Evolutionary conservation across 2,888 invertebrate species (phyloP).

Genomic region (Ectobius pallidus): DNA sequence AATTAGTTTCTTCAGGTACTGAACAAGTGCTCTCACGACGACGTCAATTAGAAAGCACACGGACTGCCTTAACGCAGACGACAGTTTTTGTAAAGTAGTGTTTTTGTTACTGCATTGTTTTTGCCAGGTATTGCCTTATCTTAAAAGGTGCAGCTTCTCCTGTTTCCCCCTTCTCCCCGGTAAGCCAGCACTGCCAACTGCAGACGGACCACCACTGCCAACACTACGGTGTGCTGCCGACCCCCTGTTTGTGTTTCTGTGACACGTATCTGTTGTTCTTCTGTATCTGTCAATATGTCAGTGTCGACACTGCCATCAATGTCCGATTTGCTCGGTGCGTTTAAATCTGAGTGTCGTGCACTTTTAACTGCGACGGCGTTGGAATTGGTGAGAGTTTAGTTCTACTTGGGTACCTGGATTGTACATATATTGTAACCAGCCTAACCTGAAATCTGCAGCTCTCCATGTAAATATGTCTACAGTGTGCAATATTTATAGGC

Average conservation of each 20-base stretch:
- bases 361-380: too few relatives aligned
- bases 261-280: constrained; percentile 32
- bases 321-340: neutral
- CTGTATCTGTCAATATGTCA: constrained; percentile 34
- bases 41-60: neutral
- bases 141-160: constrained; percentile 30
- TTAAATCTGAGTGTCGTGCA: too few relatives aligned
- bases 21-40: too few relatives aligned
- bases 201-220: neutral
- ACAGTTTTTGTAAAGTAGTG: neutral
- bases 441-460: too few relatives aligned
- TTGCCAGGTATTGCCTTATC: constrained; percentile 37
- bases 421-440: too few relatives aligned
- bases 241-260: constrained; percentile 10
- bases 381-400: too few relatives aligned
- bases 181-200: constrained; percentile 26
- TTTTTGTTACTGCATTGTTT: constrained; percentile 28
- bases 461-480: too few relatives aligned
- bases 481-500: too few relatives aligned
- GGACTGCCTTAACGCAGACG: neutral
- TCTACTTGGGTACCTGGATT: too few relatives aligned
- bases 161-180: constrained; percentile 17
- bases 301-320: constrained; percentile 27
- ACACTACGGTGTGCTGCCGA: constrained; percentile 29
- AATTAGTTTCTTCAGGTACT: too few relatives aligned